A percentile compares a stretch with the other conserved stretches of the same genome.
Evolutionary conservation across 2,113 vertebrate genomes (phyloP).

Genomic region (Danio rerio): DNA sequence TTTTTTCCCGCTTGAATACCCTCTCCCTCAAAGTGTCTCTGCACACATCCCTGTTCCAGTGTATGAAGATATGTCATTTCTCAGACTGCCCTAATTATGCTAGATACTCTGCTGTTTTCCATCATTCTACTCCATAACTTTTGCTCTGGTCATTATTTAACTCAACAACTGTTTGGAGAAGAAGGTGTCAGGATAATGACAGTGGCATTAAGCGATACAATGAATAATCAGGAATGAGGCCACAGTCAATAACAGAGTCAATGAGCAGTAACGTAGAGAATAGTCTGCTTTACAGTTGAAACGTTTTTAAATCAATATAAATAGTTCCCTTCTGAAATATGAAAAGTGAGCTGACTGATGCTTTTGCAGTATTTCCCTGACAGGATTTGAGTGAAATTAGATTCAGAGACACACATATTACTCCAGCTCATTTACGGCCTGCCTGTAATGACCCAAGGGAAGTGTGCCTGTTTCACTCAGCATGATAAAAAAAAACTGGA

Average conservation of each 20-base stretch:
- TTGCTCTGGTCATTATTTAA: not conserved
- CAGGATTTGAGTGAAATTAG: constrained; percentile 11
- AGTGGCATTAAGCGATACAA: not conserved
- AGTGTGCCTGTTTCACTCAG: constrained; percentile 40
- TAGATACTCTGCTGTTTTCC: not conserved
- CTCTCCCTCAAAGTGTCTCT: too few species aligned
- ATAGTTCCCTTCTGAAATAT: not conserved
- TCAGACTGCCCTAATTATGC: not conserved
- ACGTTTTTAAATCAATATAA: not conserved
- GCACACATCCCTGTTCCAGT: too few species aligned
- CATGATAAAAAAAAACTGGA: constrained; percentile 9
- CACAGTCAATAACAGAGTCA: not conserved
- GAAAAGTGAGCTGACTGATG: not conserved
- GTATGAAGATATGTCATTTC: not conserved
- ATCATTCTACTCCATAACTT: not conserved
- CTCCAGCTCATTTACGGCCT: not conserved
- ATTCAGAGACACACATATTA: constrained; percentile 22
- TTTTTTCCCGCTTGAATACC: too few species aligned
- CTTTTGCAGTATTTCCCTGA: constrained; percentile 9
- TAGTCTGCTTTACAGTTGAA: not conserved
- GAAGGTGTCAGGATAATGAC: not conserved
- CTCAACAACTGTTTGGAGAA: not conserved
- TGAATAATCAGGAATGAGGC: not conserved
- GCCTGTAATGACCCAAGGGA: constrained; percentile 30
- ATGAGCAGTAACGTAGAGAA: not conserved